Percentiles rank a stretch among this genome's conserved stretches.
phyloP scores from a whole-genome alignment of 2,797 vertebrate species.

The Tenualosa ilisha region DNA sequence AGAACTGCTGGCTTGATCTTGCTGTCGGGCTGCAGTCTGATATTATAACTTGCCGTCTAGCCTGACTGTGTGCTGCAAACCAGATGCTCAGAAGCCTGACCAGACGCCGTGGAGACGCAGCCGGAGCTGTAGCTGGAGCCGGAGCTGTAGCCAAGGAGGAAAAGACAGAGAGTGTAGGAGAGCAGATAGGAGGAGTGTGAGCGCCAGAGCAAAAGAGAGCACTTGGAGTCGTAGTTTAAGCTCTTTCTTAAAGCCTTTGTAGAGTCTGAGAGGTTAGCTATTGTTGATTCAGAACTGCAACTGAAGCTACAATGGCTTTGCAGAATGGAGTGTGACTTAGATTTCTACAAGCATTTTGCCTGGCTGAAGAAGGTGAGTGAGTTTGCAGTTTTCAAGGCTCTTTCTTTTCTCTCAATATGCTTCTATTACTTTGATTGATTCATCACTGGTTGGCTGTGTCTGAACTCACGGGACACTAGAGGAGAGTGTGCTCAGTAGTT shows the following conservation, averaged over 20 bases:
- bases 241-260: constrained; percentile 15
- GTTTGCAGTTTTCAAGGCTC: constrained; percentile 51
- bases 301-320: constrained; percentile 82
- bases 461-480: not conserved
- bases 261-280: not conserved
- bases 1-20: constrained; percentile 73
- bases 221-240: constrained; percentile 25
- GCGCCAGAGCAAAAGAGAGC: constrained; percentile 27
- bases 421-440: not conserved
- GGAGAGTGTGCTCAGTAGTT: not conserved
- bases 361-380: constrained; percentile 95
- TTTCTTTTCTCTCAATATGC: no score
- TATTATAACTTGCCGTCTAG: constrained; percentile 58
- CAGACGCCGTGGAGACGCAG: constrained; percentile 53
- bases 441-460: not conserved
- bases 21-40: constrained; percentile 69
- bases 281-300: constrained; percentile 40
- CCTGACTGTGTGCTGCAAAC: constrained; percentile 65
- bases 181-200: constrained; percentile 35
- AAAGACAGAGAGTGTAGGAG: constrained; percentile 63
- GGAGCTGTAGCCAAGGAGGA: constrained; percentile 62
- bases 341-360: constrained; percentile 96
- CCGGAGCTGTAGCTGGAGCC: constrained; percentile 61
- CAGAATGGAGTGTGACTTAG: constrained; percentile 95
- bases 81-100: constrained; percentile 76